Conservation (phyloP, 2,888 invertebrate genomes). For the Cryptocephalus moraei region DNA sequence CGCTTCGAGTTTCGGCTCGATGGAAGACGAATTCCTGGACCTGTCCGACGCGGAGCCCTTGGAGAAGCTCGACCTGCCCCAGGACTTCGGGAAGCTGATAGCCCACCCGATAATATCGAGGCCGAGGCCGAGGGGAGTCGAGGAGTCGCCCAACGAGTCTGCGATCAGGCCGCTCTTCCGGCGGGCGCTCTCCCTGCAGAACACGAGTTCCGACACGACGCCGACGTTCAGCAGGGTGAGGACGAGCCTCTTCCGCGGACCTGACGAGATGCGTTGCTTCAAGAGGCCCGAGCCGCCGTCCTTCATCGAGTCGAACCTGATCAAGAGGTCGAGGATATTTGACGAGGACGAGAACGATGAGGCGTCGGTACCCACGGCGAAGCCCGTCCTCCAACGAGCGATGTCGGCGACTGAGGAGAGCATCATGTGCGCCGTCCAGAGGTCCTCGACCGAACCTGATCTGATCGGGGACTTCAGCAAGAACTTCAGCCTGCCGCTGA, state of each 20-base stretch:
- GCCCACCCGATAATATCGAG: slow-evolving; percentile 39
- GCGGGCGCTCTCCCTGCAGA: slow-evolving; percentile 42
- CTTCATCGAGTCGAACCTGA: slow-evolving; percentile 22
- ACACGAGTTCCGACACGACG: slow-evolving; percentile 20
- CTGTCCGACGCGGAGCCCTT: slow-evolving; percentile 49
- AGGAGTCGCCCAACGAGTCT: slow-evolving; percentile 31
- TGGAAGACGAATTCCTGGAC: slow-evolving; percentile 56
- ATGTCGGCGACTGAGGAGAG: slow-evolving; percentile 70
- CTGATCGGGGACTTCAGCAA: slow-evolving; percentile 78
- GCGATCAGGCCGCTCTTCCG: slow-evolving; percentile 38
- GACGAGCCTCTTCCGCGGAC: slow-evolving; percentile 40
- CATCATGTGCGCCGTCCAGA: slow-evolving; percentile 61
- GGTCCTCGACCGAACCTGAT: slow-evolving; percentile 60
- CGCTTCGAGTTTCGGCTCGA: slow-evolving; percentile 47
- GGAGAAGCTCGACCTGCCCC: slow-evolving; percentile 41
- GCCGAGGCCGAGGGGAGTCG: slow-evolving; percentile 13
- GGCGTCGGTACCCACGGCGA: slow-evolving; percentile 13
- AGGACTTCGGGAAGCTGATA: slow-evolving; percentile 48
- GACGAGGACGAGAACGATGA: slow-evolving; percentile 16
- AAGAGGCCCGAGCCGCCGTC: slow-evolving; percentile 60
- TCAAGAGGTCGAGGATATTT: slow-evolving; percentile 34
- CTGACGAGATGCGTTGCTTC: slow-evolving; percentile 34
- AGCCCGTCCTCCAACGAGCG: slow-evolving; percentile 21
- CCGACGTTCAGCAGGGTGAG: slow-evolving; percentile 37
- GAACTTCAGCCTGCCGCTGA: slow-evolving; percentile 65